Evolutionary conservation across 2,888 invertebrate species (phyloP), one percentile per base, ranked within the genome.

Genomic region (Panzeria rudis): DNA sequence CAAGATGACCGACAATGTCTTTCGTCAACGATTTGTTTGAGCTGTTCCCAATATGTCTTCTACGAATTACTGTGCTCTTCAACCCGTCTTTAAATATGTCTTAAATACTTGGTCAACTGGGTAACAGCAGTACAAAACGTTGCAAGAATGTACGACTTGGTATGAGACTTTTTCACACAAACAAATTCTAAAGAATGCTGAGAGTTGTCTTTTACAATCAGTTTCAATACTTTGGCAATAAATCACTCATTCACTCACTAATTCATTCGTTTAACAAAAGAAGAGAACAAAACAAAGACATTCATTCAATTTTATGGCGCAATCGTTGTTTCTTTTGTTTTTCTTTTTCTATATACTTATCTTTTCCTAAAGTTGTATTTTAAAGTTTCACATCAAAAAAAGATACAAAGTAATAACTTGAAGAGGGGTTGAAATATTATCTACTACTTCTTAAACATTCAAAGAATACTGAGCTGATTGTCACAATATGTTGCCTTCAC

Each of bases 171-270:
- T 56, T 29, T 54, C 17, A 71, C n/a, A 59, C 29, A 79, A 50
- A 72, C 61, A 73, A 35, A 69, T 81, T 82, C 71, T 41, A 35
- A 78, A 79, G 82, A 82, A 85, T 85, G 78, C 77, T 80, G 54
- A 32, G 47, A 79, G 76, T 83, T 84, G 81, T 83, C 88, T 87
- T 72, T 84, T 81, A 87, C 87, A 91, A 91, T 91, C 89, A 91
- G 89, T 88, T 90, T 89, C 88, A 89, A 89, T 90, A 88, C 87
- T 87, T 87, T 88, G 86, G 87, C 90, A 88, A 91, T 91, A 91
- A 91, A 91, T 91, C 91, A 91, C 89, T 91, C 91, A 91, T 89
- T 89, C 89, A 72, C 69, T 84, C 66, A 84, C 81, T 75, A 78
- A 80, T 86, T 87, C 80, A 71, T 86, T 71, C 84, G 61, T 69